phyloP scores from a whole-genome alignment of 2,888 invertebrate genomes.

The Copidosoma aretas region DNA sequence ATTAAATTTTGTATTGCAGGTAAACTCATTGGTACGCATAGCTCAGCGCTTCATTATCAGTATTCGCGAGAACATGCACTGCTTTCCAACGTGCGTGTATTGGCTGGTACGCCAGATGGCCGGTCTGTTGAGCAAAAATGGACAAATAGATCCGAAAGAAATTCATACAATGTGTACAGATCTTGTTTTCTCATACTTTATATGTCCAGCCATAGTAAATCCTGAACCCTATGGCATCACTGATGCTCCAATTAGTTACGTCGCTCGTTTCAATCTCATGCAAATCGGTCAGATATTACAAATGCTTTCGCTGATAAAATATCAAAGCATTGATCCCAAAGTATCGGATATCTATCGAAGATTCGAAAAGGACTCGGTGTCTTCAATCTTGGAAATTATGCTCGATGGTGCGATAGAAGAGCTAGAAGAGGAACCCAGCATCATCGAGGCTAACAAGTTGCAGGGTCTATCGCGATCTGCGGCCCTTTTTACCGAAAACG shows the following conservation, averaged over 20 bases:
- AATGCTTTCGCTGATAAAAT: constrained; percentile 84
- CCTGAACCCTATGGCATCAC: constrained; percentile 95
- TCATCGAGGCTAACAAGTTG: constrained; percentile 63
- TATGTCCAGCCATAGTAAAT: constrained; percentile 95
- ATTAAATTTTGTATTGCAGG: no score
- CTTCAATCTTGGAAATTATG: constrained; percentile 78
- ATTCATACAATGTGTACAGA: constrained; percentile 84
- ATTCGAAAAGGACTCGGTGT: constrained; percentile 82
- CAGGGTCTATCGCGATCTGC: constrained; percentile 71
- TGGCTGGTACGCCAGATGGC: constrained; percentile 92
- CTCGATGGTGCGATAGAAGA: constrained; percentile 64
- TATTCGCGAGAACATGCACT: constrained; percentile 83
- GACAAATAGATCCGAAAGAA: constrained; percentile 66
- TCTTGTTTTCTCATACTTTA: constrained; percentile 89
- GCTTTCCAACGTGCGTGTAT: constrained; percentile 87
- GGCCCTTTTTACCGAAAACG: constrained; percentile 72
- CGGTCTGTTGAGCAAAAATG: constrained; percentile 70
- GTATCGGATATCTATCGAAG: constrained; percentile 77
- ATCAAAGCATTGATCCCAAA: constrained; percentile 79
- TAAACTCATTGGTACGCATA: constrained; percentile 76
- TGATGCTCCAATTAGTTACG: constrained; percentile 89
- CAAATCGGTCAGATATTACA: constrained; percentile 94
- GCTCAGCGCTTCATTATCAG: constrained; percentile 83
- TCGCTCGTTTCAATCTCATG: constrained; percentile 87
- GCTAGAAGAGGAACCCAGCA: constrained; percentile 63